Evolutionary conservation across 2,113 vertebrate species (phyloP).

Genomic region (Myxocyprinus asiaticus): DNA sequence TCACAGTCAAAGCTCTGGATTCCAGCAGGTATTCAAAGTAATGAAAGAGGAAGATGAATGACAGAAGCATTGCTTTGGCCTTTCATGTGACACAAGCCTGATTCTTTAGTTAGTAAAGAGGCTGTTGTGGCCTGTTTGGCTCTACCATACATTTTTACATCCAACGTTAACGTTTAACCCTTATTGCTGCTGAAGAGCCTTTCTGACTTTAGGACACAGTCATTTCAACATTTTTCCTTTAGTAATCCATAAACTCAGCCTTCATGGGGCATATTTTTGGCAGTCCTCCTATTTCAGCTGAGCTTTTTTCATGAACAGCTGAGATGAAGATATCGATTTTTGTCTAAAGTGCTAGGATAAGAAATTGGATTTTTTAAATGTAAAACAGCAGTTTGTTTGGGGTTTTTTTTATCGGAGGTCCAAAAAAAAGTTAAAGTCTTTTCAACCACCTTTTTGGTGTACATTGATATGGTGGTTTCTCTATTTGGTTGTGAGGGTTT

Average conservation of each 20-base stretch:
- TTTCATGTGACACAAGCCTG: constrained; percentile 54
- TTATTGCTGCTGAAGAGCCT: constrained; percentile 6
- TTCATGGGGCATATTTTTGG: neutral
- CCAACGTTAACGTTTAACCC: constrained; percentile 36
- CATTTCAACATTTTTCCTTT: neutral
- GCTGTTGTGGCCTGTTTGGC: neutral
- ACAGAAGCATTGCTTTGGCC: neutral
- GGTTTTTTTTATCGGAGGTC: neutral
- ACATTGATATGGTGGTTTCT: neutral
- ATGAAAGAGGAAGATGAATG: constrained; percentile 37
- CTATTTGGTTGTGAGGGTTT: neutral
- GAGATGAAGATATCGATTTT: neutral
- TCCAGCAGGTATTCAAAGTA: constrained; percentile 12
- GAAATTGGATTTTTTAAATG: neutral
- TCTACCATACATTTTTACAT: neutral
- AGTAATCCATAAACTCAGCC: neutral
- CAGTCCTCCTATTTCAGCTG: neutral
- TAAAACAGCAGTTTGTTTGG: neutral
- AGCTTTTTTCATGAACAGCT: neutral
- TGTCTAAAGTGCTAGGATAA: neutral
- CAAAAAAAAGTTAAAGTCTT: neutral
- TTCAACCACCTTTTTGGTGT: neutral
- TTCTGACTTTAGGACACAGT: neutral
- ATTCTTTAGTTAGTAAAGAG: neutral
- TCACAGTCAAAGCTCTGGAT: neutral